phyloP scores from a whole-genome alignment of 2,113 vertebrate species.

The Proterorhinus semilunaris region DNA sequence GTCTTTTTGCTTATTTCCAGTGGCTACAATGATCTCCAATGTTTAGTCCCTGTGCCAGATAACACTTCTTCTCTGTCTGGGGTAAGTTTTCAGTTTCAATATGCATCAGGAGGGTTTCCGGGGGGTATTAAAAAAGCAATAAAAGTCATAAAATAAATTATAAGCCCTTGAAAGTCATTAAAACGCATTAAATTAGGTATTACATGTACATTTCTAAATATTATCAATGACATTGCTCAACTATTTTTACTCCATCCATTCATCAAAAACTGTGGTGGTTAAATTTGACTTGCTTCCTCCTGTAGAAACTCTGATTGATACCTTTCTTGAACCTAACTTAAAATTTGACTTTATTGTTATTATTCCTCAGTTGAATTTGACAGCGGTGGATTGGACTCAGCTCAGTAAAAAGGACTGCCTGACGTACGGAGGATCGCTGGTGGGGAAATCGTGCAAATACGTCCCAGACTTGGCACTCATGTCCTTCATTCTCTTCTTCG shows the following conservation, averaged over 20 bases:
- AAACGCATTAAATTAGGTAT: too few species aligned
- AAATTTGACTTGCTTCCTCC: too few species aligned
- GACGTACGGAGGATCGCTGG: constrained; percentile 87
- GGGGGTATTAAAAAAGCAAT: too few species aligned
- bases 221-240: too few species aligned
- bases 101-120: too few species aligned
- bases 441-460: constrained; percentile 90
- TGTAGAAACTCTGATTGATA: background rate
- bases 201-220: too few species aligned
- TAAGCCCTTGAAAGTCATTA: too few species aligned
- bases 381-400: constrained; percentile 97
- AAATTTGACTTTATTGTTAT: constrained; percentile 20
- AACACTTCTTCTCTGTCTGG: constrained; percentile 88
- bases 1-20: constrained; percentile 65
- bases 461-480: constrained; percentile 93
- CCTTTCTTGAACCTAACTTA: background rate
- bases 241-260: too few species aligned
- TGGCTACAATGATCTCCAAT: constrained; percentile 84
- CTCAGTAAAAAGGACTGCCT: constrained; percentile 95
- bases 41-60: constrained; percentile 86
- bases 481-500: constrained; percentile 99
- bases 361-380: constrained; percentile 83
- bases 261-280: too few species aligned
- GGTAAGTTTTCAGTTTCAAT: constrained; percentile 76
- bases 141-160: too few species aligned